A percentile compares a stretch with the other conserved stretches of the same genome.
Conservation (phyloP, 2,797 vertebrate genomes). For the Pantherophis alleghaniensis region DNA sequence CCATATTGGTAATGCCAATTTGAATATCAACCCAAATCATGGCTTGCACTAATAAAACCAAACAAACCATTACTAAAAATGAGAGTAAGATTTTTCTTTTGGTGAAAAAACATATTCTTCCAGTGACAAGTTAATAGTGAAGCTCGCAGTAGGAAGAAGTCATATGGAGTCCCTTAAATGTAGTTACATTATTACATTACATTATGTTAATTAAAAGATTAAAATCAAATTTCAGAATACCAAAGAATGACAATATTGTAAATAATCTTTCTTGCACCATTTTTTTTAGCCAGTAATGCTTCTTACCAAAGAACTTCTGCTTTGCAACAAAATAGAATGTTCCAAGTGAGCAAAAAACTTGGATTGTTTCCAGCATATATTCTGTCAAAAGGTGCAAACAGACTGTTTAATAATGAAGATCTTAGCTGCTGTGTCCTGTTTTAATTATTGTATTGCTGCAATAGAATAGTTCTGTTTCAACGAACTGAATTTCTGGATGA, state of each 20-base stretch:
- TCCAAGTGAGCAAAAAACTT: not conserved
- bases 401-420: not conserved
- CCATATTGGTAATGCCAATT: not conserved
- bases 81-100: not conserved
- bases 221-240: not conserved
- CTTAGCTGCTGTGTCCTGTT: not conserved
- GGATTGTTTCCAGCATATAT: not conserved
- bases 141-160: not conserved
- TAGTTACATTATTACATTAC: not conserved
- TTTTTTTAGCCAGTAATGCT: not conserved
- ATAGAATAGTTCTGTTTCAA: not conserved
- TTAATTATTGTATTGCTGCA: not conserved
- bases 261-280: not conserved
- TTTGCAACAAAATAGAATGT: not conserved
- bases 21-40: not conserved
- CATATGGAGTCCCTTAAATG: not conserved
- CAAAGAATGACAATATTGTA: not conserved
- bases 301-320: not conserved
- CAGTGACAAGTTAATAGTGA: not conserved
- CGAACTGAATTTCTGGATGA: not conserved
- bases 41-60: not conserved
- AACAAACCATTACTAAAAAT: not conserved
- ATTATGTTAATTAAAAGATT: not conserved
- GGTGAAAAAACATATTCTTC: not conserved
- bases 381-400: not conserved